Percentiles rank a stretch among this genome's conserved stretches.
phyloP scores from a whole-genome alignment of 2,797 vertebrate genomes.

The Enteromius mattozi region DNA sequence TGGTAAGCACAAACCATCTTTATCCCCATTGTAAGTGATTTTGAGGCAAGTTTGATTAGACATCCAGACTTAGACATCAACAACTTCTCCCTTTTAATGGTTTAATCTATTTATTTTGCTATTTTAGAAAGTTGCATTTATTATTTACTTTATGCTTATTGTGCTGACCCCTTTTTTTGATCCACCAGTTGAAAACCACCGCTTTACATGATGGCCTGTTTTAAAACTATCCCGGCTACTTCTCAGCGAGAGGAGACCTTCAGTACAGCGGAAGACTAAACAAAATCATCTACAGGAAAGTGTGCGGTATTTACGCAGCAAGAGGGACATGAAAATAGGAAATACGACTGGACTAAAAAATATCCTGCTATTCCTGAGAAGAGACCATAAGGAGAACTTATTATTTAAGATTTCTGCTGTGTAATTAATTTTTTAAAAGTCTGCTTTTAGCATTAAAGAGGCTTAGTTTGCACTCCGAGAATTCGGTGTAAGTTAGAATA shows the following conservation, averaged over 20 bases:
- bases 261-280: conserved; percentile 59
- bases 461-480: background rate
- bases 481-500: conserved; percentile 14
- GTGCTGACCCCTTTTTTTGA: background rate
- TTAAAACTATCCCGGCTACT: conserved; percentile 23
- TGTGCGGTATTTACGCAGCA: conserved; percentile 36
- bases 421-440: conserved; percentile 1
- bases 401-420: conserved; percentile 22
- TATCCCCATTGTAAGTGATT: background rate
- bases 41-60: background rate
- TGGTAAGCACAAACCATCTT: background rate
- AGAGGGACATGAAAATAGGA: conserved; percentile 54
- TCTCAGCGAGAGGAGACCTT: conserved; percentile 29
- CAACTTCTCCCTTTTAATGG: background rate
- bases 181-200: background rate
- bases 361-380: conserved; percentile 5
- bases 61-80: background rate
- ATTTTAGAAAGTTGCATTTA: background rate
- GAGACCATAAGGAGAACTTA: conserved; percentile 15
- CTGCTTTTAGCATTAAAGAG: conserved; percentile 37
- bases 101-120: background rate
- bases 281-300: conserved; percentile 58
- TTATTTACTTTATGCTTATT: background rate
- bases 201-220: conserved; percentile 7
- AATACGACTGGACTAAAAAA: conserved; percentile 50